phyloP scores from a whole-genome alignment of 2,797 vertebrate genomes.

The Cephalopachus bancanus region DNA sequence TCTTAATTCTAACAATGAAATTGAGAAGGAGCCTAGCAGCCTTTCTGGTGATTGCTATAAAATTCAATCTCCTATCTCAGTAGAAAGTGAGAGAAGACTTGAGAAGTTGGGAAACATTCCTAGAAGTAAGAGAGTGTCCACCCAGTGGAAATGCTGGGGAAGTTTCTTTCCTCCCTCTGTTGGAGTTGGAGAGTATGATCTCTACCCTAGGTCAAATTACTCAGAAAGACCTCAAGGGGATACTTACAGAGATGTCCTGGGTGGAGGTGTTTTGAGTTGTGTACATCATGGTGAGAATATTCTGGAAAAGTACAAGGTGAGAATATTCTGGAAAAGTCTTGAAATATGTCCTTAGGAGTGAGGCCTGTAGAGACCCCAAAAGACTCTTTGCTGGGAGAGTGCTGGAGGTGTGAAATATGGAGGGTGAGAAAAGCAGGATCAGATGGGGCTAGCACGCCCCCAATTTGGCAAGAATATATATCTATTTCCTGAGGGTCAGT shows the following conservation, averaged over 20 bases:
- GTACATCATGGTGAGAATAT: background rate
- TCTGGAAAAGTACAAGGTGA: background rate
- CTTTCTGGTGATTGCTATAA: background rate
- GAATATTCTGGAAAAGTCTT: background rate
- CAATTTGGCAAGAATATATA: background rate
- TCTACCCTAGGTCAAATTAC: background rate
- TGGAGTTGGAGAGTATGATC: background rate
- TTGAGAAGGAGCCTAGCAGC: background rate
- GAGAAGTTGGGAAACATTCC: background rate
- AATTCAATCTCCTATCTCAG: accelerated
- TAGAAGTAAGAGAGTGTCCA: background rate
- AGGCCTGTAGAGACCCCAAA: background rate
- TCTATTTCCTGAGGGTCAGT: background rate
- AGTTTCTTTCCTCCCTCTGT: background rate
- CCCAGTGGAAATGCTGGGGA: no score
- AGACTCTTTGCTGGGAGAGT: no score
- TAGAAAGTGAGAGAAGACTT: background rate
- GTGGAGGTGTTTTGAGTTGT: background rate
- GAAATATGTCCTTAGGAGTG: background rate
- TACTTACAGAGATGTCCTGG: background rate
- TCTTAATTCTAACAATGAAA: background rate
- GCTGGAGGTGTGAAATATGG: background rate
- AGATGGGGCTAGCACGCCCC: accelerated
- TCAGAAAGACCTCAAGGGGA: background rate
- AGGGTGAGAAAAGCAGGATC: accelerated